phyloP scores from a whole-genome alignment of 2,797 vertebrate species.

The Florisuga fusca region DNA sequence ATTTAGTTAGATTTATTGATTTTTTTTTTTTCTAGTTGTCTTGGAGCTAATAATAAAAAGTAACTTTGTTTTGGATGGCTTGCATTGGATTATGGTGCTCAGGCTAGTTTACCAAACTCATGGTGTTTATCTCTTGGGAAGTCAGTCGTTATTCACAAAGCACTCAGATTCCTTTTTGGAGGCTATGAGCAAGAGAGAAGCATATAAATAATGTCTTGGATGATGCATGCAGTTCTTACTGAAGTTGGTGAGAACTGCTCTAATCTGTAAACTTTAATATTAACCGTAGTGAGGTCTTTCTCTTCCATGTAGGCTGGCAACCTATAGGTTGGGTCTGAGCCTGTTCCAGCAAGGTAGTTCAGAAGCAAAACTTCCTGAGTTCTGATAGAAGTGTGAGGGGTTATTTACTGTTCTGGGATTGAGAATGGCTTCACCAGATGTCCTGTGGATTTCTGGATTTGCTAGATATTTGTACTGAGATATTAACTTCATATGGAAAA shows the following conservation, averaged over 20 bases:
- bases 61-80: conserved; percentile 4
- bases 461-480: neutral
- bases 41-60: neutral
- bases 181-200: neutral
- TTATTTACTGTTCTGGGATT: neutral
- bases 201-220: neutral
- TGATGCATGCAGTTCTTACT: neutral
- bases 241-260: neutral
- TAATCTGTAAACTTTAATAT: neutral
- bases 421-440: neutral
- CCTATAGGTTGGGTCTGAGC: neutral
- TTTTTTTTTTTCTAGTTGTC: neutral
- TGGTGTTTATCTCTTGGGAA: neutral
- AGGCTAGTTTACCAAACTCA: neutral
- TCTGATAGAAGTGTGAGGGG: neutral
- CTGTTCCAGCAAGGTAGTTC: neutral
- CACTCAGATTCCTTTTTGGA: neutral
- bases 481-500: neutral
- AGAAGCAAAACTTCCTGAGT: neutral
- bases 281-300: neutral
- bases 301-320: neutral
- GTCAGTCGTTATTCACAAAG: conserved; percentile 3
- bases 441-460: neutral
- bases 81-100: neutral
- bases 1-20: neutral